Conservation (phyloP, 2,797 vertebrate species). For the Melanotaenia boesemani region DNA sequence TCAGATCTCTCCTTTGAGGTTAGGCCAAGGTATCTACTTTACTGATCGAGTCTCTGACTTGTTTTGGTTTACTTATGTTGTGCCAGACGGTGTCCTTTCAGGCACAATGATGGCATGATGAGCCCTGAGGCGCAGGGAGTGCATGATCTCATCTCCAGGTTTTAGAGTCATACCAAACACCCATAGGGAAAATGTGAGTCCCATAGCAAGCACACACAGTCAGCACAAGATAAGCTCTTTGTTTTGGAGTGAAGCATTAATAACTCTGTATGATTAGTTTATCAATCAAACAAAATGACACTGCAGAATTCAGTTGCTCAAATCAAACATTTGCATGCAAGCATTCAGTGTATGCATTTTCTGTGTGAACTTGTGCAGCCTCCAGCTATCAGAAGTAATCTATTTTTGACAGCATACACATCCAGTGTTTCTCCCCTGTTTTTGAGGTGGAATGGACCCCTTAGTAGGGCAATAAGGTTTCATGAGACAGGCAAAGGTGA, state of each 20-base stretch:
- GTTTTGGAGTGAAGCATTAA: slow-evolving; percentile 13
- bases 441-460: slow-evolving; percentile 9
- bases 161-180: slow-evolving; percentile 52
- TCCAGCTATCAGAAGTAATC: slow-evolving; percentile 20
- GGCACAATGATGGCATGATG: slow-evolving; percentile 36
- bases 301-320: slow-evolving; percentile 38
- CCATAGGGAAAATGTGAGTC: slow-evolving; percentile 53
- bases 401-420: slow-evolving; percentile 31
- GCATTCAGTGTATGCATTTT: slow-evolving; percentile 2
- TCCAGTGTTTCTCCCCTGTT: slow-evolving; percentile 29
- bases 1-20: background rate
- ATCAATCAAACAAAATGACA: slow-evolving; percentile 8
- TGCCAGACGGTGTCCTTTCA: slow-evolving; percentile 45
- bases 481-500: slow-evolving; percentile 60
- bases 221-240: slow-evolving; percentile 28
- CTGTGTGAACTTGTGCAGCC: slow-evolving; percentile 38
- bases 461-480: slow-evolving; percentile 49
- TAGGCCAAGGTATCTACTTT: slow-evolving; percentile 10
- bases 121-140: slow-evolving; percentile 53
- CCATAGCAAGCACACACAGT: slow-evolving; percentile 22
- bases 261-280: slow-evolving; percentile 8
- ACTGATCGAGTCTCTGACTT: slow-evolving; percentile 35
- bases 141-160: slow-evolving; percentile 53
- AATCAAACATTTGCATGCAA: slow-evolving; percentile 10
- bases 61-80: slow-evolving; percentile 54